These are phyloP conservation scores for Lithophane semibrunnea DNA, from an alignment of 2,888 invertebrate genomes.

Conservation along the genomic window DNA sequence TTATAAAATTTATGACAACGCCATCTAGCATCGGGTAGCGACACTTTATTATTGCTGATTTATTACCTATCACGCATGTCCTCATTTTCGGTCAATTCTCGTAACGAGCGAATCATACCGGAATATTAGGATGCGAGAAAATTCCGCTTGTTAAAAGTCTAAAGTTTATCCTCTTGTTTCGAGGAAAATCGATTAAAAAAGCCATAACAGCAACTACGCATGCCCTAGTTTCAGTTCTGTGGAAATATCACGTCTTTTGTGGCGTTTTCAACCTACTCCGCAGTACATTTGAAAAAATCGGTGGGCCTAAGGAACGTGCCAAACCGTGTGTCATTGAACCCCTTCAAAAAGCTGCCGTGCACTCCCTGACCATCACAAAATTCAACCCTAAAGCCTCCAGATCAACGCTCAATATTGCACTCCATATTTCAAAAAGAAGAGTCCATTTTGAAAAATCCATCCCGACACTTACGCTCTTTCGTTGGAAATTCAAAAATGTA, in stretches of 20 bases:
- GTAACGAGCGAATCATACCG: slow-evolving; percentile 71
- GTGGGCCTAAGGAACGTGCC: slow-evolving; percentile 84
- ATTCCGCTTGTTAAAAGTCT: slow-evolving; percentile 64
- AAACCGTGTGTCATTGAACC: slow-evolving; percentile 88
- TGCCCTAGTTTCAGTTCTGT: slow-evolving; percentile 84
- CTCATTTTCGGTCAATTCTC: slow-evolving; percentile 82
- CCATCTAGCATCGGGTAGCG: slow-evolving; percentile 86
- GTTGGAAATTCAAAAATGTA: slow-evolving; percentile 82
- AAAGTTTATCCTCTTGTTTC: slow-evolving; percentile 75
- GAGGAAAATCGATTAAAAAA: slow-evolving; percentile 80
- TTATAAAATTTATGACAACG: slow-evolving; percentile 65
- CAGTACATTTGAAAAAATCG: slow-evolving; percentile 81
- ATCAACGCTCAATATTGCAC: slow-evolving; percentile 75
- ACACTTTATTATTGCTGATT: slow-evolving; percentile 71
- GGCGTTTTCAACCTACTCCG: slow-evolving; percentile 73
- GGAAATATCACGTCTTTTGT: slow-evolving; percentile 84
- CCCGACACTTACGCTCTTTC: slow-evolving; percentile 83
- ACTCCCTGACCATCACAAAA: slow-evolving; percentile 68
- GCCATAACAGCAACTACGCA: slow-evolving; percentile 75
- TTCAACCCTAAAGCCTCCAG: slow-evolving; percentile 70
- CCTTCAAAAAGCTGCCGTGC: slow-evolving; percentile 82
- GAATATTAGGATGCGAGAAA: slow-evolving; percentile 54
- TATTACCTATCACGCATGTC: slow-evolving; percentile 75
- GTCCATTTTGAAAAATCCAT: slow-evolving; percentile 81
- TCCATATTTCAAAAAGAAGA: slow-evolving; percentile 72